Percentiles rank a stretch among this genome's conserved stretches.
These are phyloP conservation scores for Globicephala melas DNA, from an alignment of 2,113 vertebrate genomes.

Conservation along the genomic window DNA sequence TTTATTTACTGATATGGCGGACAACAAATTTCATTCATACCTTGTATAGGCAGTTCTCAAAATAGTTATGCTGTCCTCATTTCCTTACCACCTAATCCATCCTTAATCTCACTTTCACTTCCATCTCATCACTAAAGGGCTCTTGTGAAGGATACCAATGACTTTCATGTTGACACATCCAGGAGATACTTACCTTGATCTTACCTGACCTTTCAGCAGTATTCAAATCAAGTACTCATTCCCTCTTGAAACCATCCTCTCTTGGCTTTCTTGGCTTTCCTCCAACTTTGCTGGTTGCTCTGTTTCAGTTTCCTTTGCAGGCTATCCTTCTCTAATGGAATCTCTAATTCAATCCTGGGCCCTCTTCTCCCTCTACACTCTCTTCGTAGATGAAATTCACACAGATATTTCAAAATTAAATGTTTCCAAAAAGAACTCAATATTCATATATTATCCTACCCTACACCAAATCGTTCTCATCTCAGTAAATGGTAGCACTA, in stretches of 20 bases:
- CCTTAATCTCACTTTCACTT: background rate
- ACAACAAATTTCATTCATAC: no score
- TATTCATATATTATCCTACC: background rate
- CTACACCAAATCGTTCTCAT: background rate
- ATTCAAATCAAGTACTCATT: background rate
- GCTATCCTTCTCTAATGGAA: background rate
- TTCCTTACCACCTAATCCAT: background rate
- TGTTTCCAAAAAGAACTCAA: background rate
- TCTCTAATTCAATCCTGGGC: background rate
- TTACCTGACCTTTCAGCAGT: background rate
- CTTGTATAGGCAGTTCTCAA: background rate
- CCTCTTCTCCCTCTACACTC: background rate
- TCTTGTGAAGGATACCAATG: background rate
- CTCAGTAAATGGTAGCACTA: background rate
- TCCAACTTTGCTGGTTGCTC: background rate
- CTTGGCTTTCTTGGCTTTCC: background rate
- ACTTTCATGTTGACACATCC: background rate
- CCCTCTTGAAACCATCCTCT: background rate
- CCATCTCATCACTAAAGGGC: background rate
- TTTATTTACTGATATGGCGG: no score
- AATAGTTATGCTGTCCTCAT: background rate
- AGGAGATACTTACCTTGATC: background rate
- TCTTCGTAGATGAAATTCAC: background rate
- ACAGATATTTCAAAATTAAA: background rate
- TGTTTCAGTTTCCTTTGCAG: background rate